Conservation (phyloP, 2,113 vertebrate genomes). For the Ceyx cyanopectus region DNA sequence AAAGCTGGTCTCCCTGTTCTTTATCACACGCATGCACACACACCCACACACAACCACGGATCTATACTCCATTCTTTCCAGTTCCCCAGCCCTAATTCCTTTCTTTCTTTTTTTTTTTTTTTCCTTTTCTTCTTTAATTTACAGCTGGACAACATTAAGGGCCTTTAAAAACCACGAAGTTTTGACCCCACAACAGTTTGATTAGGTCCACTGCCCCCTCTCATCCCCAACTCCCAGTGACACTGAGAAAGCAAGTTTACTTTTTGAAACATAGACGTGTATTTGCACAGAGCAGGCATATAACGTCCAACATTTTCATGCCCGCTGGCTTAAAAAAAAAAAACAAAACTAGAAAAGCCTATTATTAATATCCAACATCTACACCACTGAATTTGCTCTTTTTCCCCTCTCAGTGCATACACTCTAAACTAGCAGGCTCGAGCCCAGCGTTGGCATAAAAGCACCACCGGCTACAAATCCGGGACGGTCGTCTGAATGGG, state of each 20-base stretch:
- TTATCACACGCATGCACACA: conserved; percentile 39
- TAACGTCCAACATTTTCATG: neutral
- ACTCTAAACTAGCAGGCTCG: neutral
- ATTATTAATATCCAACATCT: conserved; percentile 26
- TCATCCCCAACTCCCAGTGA: conserved; percentile 50
- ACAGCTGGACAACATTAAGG: conserved; percentile 92
- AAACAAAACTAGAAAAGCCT: neutral
- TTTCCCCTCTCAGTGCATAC: neutral
- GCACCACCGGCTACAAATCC: neutral
- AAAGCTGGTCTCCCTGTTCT: conserved; percentile 65
- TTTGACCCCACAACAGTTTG: conserved; percentile 74
- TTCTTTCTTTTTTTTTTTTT: neutral
- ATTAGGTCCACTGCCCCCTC: conserved; percentile 67
- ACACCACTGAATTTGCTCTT: neutral
- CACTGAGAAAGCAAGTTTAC: conserved; percentile 81
- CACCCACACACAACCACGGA: neutral
- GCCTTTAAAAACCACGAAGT: conserved; percentile 78
- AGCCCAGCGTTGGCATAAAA: neutral
- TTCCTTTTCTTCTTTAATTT: conserved; percentile 34
- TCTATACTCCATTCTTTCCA: conserved; percentile 66
- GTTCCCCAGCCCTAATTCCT: conserved; percentile 51
- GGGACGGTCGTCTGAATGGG: neutral
- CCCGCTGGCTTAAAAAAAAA: neutral
- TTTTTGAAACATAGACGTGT: conserved; percentile 59
- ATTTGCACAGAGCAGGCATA: neutral